Evolutionary conservation across 2,113 vertebrate genomes (phyloP).

Genomic region (Chlorodrepanis virens): DNA sequence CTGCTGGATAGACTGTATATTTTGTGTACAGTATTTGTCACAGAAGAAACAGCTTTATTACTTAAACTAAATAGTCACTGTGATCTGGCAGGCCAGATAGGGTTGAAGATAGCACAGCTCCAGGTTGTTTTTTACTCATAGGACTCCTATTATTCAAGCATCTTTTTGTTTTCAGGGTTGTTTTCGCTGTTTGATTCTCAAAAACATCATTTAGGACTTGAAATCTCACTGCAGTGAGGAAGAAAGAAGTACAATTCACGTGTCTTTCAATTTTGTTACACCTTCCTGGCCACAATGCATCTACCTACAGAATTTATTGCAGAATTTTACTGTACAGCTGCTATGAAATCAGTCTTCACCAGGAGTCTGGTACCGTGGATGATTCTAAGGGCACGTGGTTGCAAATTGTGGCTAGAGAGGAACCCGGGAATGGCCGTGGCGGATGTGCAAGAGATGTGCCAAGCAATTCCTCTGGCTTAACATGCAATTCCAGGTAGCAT

Average conservation of each 20-base stretch:
- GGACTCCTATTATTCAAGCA: not conserved
- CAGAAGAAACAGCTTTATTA: not conserved
- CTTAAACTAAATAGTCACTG: not conserved
- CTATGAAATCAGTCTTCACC: not conserved
- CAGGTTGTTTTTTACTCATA: not conserved
- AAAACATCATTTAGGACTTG: not conserved
- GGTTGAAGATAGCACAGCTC: not conserved
- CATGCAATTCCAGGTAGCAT: not conserved
- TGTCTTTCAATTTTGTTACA: not conserved
- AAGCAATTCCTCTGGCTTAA: not conserved
- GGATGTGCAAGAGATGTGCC: not conserved
- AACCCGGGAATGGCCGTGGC: not conserved
- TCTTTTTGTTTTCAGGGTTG: not conserved
- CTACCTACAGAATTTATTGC: not conserved
- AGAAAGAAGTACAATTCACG: not conserved
- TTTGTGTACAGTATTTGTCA: not conserved
- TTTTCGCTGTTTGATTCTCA: not conserved
- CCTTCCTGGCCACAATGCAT: not conserved
- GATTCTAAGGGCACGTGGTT: not conserved
- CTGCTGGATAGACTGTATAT: not conserved
- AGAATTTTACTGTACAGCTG: slow-evolving; percentile 4
- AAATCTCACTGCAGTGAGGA: not conserved
- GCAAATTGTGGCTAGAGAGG: not conserved
- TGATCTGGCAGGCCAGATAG: not conserved
- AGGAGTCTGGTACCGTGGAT: not conserved